Evolutionary conservation across 1,140 invertebrate species (phyloP), one percentile per base, ranked within the genome.

Genomic region (Drosophila sulfurigaster): DNA sequence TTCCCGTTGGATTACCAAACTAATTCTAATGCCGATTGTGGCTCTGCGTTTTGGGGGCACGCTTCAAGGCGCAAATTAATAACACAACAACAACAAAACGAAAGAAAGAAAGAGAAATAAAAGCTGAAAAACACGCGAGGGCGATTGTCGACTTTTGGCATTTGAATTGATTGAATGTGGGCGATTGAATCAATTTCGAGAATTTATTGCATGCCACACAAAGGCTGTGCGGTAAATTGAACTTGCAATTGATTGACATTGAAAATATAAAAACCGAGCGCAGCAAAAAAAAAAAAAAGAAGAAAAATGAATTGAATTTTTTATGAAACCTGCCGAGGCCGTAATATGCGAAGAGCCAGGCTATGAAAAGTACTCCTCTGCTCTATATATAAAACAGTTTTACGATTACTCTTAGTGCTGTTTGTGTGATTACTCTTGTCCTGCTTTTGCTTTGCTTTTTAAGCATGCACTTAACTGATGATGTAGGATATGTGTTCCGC

Each of bases 151-250:
- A 78, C 78, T 67, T 78, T 76, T 81, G 82, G 75, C 82, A 81
- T 81, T 85, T 81, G 67, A 79, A 86, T 86, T 86, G 82, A 86
- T 86, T 88, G 82, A 87, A 87, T 67, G 79, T 66, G 65, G 63
- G 32, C 63, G 72, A 62, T 57, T 72, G 79, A 68, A 51, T 67
- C 77, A 88, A 80, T 82, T 87, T 79, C 54, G 13, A 41, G 45
- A 88, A 82, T 87, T 87, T 82, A 88, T 82, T 71, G 83, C 79
- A 56, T 52, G 71, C 66, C 73, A 73, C 66, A 69, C 32, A 74
- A 71, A 41, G 76, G 52, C 46, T 65, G 15, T 70, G 82, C 71
- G 73, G 69, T 81, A 78, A 79, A 87, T 81, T 79, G 65, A 86
- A 79, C 75, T 63, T 49, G 10, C 38, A 59, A 59, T 59, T 59